A percentile compares a stretch with the other conserved stretches of the same genome.
Evolutionary conservation across 2,113 vertebrate genomes (phyloP).

Genomic region (Lontra canadensis): DNA sequence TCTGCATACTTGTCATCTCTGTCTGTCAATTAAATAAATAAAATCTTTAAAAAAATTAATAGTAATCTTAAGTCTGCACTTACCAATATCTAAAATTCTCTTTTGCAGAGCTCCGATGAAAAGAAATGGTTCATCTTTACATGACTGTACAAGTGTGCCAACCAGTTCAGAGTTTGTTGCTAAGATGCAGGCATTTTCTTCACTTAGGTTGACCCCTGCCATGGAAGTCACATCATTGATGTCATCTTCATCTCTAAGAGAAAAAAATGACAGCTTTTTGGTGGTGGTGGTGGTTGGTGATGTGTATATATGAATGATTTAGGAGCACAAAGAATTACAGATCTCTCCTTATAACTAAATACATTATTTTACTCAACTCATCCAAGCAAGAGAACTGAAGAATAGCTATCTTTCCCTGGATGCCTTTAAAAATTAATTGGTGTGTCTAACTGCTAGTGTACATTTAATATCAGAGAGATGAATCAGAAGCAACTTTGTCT

Average conservation of each 20-base stretch:
- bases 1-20: too few relatives aligned
- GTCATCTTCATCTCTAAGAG: conserved; percentile 93
- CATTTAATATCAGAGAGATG: conserved; percentile 11
- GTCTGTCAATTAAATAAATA: too few relatives aligned
- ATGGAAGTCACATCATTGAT: conserved; percentile 97
- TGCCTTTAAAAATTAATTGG: conserved; percentile 15
- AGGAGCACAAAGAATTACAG: not conserved
- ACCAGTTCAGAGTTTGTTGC: conserved; percentile 86
- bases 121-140: conserved; percentile 93
- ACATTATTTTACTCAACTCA: conserved; percentile 37
- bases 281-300: too few relatives aligned
- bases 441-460: not conserved
- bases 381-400: not conserved
- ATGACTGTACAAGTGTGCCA: conserved; percentile 90
- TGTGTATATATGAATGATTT: not conserved
- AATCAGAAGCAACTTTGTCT: conserved; percentile 37
- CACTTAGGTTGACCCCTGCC: conserved; percentile 94
- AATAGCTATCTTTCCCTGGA: not conserved
- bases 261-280: conserved; percentile 6
- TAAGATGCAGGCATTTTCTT: conserved; percentile 91
- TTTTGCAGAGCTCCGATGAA: conserved; percentile 83
- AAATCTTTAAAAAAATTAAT: too few relatives aligned
- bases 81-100: conserved; percentile 91
- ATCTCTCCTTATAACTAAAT: not conserved
- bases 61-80: conserved; percentile 53